Conservation (phyloP, 2,888 invertebrate species). For the Melanostoma mellinum region DNA sequence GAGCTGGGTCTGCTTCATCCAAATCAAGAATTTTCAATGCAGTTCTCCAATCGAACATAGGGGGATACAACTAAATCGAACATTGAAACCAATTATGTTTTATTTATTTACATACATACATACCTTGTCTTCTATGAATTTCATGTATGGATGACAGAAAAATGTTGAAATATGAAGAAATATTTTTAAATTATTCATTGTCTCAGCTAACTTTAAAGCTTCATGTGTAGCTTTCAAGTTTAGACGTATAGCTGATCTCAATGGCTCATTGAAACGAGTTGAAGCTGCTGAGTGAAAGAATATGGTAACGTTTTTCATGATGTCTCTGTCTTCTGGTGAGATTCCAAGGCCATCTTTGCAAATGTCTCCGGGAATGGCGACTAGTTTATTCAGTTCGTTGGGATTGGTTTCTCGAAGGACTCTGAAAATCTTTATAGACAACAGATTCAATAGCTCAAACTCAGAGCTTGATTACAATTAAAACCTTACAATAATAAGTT, state of each 20-base stretch:
- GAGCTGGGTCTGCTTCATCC: conserved; percentile 70
- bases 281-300: conserved; percentile 92
- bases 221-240: conserved; percentile 87
- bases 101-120: background rate
- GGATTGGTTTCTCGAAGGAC: conserved; percentile 75
- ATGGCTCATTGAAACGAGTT: conserved; percentile 90
- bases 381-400: conserved; percentile 75
- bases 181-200: conserved; percentile 83
- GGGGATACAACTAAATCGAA: conserved; percentile 74
- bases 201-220: conserved; percentile 84
- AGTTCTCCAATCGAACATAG: conserved; percentile 78
- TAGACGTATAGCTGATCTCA: conserved; percentile 85
- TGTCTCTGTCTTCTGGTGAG: conserved; percentile 50
- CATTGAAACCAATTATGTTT: background rate
- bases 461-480: no score
- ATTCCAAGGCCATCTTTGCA: conserved; percentile 76
- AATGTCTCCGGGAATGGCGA: conserved; percentile 78
- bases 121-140: conserved; percentile 88
- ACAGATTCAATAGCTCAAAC: background rate
- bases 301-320: conserved; percentile 84
- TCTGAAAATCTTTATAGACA: conserved; percentile 74
- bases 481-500: background rate
- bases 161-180: conserved; percentile 93
- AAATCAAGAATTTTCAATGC: conserved; percentile 74
- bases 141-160: conserved; percentile 91